phyloP scores from a whole-genome alignment of 2,797 vertebrate genomes.

The Halcyon leucocephala region DNA sequence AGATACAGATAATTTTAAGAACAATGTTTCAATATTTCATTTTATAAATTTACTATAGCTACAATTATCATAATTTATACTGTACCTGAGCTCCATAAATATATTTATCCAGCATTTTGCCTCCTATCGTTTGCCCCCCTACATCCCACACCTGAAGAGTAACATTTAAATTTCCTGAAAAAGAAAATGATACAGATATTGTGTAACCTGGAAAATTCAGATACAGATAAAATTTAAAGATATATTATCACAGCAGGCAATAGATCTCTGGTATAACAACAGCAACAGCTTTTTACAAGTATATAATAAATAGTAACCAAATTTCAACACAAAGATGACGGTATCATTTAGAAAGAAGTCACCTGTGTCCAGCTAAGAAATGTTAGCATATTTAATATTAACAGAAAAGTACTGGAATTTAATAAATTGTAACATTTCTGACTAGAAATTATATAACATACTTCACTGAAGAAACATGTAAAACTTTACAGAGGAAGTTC shows the following conservation, averaged over 20 bases:
- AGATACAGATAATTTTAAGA: background rate
- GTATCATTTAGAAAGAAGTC: background rate
- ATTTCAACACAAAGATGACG: background rate
- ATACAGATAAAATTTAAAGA: conserved; percentile 4
- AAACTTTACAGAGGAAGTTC: background rate
- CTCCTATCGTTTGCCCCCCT: conserved; percentile 96
- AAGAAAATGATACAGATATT: conserved; percentile 35
- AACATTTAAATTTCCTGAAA: conserved; percentile 93
- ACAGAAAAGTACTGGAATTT: background rate
- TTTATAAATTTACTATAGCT: background rate
- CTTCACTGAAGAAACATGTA: background rate
- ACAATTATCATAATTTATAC: background rate
- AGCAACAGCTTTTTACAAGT: conserved; percentile 1
- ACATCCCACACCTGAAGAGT: conserved; percentile 99
- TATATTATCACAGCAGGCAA: background rate
- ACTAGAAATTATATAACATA: background rate
- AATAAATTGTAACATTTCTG: background rate
- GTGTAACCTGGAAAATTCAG: background rate
- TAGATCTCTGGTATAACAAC: background rate
- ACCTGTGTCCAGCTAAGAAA: background rate
- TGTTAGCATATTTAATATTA: background rate
- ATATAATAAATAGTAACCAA: background rate
- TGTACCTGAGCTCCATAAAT: conserved; percentile 93
- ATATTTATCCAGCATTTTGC: conserved; percentile 99
- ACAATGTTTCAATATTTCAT: background rate